A percentile compares a stretch with the other conserved stretches of the same genome.
These are phyloP conservation scores for Xiphorhynchus elegans DNA, from an alignment of 2,113 vertebrate genomes.

Conservation along the genomic window DNA sequence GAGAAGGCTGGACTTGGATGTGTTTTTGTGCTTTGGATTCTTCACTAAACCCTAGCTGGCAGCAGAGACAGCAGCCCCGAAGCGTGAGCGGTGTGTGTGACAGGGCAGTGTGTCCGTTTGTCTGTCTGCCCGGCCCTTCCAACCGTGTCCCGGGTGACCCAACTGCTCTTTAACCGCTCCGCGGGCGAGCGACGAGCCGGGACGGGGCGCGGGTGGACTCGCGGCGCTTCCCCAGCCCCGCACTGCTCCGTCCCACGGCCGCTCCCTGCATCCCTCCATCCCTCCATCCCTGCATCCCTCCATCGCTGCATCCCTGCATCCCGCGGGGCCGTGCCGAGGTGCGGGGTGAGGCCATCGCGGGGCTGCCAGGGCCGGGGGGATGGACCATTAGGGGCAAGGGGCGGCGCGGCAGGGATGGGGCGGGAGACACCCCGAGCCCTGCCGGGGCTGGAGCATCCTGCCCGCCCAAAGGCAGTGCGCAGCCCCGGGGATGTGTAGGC, in stretches of 20 bases:
- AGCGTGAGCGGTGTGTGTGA: not conserved
- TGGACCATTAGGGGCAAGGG: no score
- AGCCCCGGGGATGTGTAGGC: rapidly evolving
- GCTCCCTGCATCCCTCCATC: not conserved
- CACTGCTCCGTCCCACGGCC: not conserved
- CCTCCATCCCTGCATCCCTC: no score
- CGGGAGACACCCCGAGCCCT: not conserved
- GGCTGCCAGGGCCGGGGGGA: not conserved
- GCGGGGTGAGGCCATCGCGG: not conserved
- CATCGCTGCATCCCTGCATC: not conserved
- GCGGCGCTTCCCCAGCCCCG: no score
- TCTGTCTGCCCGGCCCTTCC: not conserved
- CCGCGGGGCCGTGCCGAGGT: not conserved
- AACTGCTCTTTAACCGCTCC: no score
- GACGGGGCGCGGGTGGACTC: rapidly evolving
- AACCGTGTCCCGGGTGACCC: not conserved
- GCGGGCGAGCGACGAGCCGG: no score
- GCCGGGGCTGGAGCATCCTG: not conserved
- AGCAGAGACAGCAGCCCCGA: rapidly evolving
- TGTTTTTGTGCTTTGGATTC: not conserved
- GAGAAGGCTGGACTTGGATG: not conserved
- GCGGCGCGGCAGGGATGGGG: no score
- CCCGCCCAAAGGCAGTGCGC: rapidly evolving
- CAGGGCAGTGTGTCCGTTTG: not conserved
- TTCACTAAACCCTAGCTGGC: not conserved